Base-by-base conservation (phyloP, 2,888 invertebrate genomes). In the Tribolium freemani region DNA sequence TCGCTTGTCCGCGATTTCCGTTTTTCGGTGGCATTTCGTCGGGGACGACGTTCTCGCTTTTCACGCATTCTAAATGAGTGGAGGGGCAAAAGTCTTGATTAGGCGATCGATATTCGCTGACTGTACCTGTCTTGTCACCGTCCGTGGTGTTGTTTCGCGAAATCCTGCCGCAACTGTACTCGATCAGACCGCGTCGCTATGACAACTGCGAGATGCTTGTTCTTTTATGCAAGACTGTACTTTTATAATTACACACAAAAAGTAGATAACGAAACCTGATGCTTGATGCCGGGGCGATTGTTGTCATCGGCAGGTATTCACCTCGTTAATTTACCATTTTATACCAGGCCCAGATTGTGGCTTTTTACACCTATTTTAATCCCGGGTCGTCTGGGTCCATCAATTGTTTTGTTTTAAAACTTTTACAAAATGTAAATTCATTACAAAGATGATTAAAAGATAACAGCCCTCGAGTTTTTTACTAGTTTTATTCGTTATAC, bases 221-320 rank as follows among this genome's bases (percentile, higher is more conserved):
- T 83, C 83, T 85, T 86, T 86, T 81, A 79, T 71, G 77, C 80
- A 76, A 77, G 85, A 85, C 85, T 85, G 86, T 86, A 86, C 85
- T 85, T 85, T 86, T 85, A 84, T 85, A 86, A 86, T 86, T 86
- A 85, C 83, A 84, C 83, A 84, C 84, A 84, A 85, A 86, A 86
- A 84, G 38, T 38, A 38, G 38, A 38, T 38, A 38, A 38, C 38
- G 38, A 38, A 38, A 38, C 38, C 38, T 38, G 38, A 38, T 38
- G 38, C 38, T 38, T 38, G 38, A 38, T 6, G 38, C 38, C 38
- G 38, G 38, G 38, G 8, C 38, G 8, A n/a, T n/a, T n/a, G 3
- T 38, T 38, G 38, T 38, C 38, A 38, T 38, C n/a, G n/a, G 38
- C 38, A 38, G 38, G 38, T 38, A n/a, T 38, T 38, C n/a, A 38